phyloP scores from a whole-genome alignment of 2,888 invertebrate genomes.

The Diadegma fenestrale region DNA sequence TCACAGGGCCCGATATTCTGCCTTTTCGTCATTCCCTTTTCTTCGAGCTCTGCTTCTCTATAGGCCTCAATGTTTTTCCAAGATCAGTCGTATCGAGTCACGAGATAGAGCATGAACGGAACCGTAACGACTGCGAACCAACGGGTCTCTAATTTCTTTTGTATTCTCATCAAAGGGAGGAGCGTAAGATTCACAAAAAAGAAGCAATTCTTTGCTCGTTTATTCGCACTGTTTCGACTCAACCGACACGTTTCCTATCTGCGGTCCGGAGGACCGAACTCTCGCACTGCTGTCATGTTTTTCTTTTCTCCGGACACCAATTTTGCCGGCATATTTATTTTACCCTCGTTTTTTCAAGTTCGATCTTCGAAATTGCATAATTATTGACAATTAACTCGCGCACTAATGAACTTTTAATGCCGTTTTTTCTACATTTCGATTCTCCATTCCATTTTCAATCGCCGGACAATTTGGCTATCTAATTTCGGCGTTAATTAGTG shows the following conservation, averaged over 20 bases:
- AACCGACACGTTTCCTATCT: constrained; percentile 37
- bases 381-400: background rate
- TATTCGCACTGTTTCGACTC: constrained; percentile 49
- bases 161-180: constrained; percentile 41
- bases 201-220: constrained; percentile 50
- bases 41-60: background rate
- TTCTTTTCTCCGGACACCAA: background rate
- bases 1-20: constrained; percentile 52
- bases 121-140: constrained; percentile 24
- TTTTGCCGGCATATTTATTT: background rate
- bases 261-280: background rate
- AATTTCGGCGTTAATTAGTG: background rate
- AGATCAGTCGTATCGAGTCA: constrained; percentile 69
- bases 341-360: background rate
- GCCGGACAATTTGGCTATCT: background rate
- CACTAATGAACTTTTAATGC: background rate
- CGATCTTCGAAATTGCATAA: background rate
- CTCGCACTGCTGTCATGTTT: background rate
- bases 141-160: constrained; percentile 57
- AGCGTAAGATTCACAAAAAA: constrained; percentile 19
- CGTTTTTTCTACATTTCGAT: background rate
- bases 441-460: background rate
- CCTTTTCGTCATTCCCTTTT: constrained; percentile 44
- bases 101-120: constrained; percentile 67
- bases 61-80: constrained; percentile 67